Percentiles rank a stretch among this genome's conserved stretches.
These are phyloP conservation scores for Anniella stebbinsi DNA, from an alignment of 2,797 vertebrate species.

Conservation along the genomic window DNA sequence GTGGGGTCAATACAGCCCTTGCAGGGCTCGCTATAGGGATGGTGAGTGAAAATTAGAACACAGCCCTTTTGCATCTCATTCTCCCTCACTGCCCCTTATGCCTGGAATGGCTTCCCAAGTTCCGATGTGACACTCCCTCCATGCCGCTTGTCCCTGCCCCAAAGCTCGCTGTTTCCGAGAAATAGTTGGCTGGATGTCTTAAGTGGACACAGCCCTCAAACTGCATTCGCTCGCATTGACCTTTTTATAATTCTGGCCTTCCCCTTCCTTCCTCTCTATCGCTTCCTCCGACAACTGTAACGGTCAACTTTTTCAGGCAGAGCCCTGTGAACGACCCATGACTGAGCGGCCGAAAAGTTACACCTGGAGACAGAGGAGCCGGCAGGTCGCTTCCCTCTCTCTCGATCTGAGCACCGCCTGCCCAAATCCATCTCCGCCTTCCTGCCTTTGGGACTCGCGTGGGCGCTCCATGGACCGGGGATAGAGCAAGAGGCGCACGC, in stretches of 20 bases:
- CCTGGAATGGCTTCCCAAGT: background rate
- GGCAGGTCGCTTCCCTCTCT: slow-evolving; percentile 26
- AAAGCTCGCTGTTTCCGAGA: background rate
- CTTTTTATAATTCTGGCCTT: background rate
- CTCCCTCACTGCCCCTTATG: background rate
- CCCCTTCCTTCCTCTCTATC: background rate
- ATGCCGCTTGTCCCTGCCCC: background rate
- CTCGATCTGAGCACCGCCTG: fast-evolving
- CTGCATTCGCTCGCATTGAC: too few species aligned
- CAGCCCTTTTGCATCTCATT: too few species aligned
- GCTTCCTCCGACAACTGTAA: background rate
- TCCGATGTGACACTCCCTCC: background rate
- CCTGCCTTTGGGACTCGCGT: slow-evolving; percentile 20
- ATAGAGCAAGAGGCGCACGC: background rate
- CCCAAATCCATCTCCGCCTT: slow-evolving; percentile 28
- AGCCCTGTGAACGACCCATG: slow-evolving; percentile 18
- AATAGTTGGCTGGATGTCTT: too few species aligned
- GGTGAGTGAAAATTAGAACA: too few species aligned
- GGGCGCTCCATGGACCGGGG: slow-evolving; percentile 5
- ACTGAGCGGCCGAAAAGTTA: slow-evolving; percentile 44
- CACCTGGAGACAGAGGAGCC: slow-evolving; percentile 27
- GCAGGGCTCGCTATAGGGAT: too few species aligned
- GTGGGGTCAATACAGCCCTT: too few species aligned
- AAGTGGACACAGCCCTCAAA: too few species aligned
- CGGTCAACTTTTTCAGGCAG: background rate